Conservation (phyloP, 2,888 invertebrate genomes). For the Melolontha melolontha region DNA sequence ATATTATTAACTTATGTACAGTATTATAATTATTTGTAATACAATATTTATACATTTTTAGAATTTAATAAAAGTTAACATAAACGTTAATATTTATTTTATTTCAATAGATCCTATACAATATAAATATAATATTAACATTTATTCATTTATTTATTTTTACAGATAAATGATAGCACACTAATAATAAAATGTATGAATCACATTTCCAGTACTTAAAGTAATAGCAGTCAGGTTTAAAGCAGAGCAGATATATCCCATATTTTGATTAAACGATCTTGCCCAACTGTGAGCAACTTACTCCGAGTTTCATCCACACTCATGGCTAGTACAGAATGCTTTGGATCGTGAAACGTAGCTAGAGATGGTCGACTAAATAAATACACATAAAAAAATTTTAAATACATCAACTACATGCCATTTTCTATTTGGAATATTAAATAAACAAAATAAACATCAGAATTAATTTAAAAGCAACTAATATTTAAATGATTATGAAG, state of each 20-base stretch:
- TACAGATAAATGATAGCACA: constrained; percentile 60
- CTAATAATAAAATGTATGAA: constrained; percentile 56
- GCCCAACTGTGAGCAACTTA: constrained; percentile 91
- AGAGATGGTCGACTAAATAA: constrained; percentile 86
- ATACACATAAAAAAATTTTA: constrained; percentile 9
- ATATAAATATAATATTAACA: constrained; percentile 60
- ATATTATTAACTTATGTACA: constrained; percentile 27
- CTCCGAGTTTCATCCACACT: constrained; percentile 90
- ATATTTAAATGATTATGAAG: no score
- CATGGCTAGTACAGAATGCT: constrained; percentile 90
- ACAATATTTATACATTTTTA: constrained; percentile 35
- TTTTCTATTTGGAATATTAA: no score
- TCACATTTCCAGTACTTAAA: constrained; percentile 60
- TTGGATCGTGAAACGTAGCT: constrained; percentile 95
- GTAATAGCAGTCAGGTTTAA: constrained; percentile 48
- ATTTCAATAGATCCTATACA: constrained; percentile 57
- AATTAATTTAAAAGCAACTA: no score
- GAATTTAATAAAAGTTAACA: constrained; percentile 38
- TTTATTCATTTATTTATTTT: constrained; percentile 50
- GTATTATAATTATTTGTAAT: constrained; percentile 28
- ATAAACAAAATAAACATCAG: no score
- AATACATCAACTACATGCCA: constrained; percentile 26
- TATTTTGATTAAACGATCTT: constrained; percentile 94
- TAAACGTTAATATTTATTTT: constrained; percentile 39
- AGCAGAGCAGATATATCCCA: constrained; percentile 83